Percentiles rank a stretch among this genome's conserved stretches.
Evolutionary conservation across 1,140 invertebrate genomes (phyloP).

Genomic region (Aricia agestis): DNA sequence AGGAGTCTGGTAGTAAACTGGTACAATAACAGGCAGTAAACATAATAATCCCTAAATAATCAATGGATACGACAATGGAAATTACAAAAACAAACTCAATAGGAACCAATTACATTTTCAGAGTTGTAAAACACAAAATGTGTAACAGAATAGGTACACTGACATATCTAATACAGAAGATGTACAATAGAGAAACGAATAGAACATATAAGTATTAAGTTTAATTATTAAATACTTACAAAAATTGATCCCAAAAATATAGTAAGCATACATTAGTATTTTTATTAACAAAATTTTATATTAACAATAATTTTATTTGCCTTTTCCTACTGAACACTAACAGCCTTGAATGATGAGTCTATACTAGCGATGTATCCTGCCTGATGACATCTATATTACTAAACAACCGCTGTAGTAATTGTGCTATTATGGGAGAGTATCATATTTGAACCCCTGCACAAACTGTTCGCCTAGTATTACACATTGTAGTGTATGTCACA

Average conservation of each 20-base stretch:
- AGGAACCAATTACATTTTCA: neutral
- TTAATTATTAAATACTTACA: neutral
- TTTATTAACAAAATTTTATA: neutral
- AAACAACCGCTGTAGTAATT: slow-evolving; percentile 8
- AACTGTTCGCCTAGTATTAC: too few relatives aligned
- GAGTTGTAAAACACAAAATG: neutral
- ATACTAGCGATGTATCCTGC: neutral
- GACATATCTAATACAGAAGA: neutral
- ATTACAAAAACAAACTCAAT: neutral
- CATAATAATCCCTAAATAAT: neutral
- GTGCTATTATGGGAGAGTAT: neutral
- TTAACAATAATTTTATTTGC: neutral
- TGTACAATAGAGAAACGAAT: neutral
- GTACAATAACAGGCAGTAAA: neutral
- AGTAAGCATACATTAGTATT: neutral
- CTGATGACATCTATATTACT: neutral
- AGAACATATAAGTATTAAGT: neutral
- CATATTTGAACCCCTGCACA: neutral
- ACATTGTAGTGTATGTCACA: too few relatives aligned
- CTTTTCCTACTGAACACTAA: neutral
- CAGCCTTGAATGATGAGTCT: neutral
- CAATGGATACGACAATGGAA: neutral
- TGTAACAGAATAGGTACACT: neutral
- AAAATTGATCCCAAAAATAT: slow-evolving; percentile 1
- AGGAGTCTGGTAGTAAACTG: neutral